Evolutionary conservation across 1,140 invertebrate genomes (phyloP), one percentile per base, ranked within the genome.

Genomic region (Orussus abietinus): DNA sequence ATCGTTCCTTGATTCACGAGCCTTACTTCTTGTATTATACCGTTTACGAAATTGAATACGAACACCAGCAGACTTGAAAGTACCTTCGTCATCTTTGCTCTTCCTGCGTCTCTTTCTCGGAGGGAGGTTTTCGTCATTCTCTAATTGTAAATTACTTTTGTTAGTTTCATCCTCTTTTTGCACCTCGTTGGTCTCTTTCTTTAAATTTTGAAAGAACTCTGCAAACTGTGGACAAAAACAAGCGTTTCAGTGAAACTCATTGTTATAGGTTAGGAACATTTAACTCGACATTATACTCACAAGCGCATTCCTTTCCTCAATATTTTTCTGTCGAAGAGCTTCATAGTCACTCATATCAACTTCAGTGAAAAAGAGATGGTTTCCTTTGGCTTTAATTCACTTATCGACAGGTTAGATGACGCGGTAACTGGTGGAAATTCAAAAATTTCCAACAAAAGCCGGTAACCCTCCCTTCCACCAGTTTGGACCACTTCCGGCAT

Each of bases 1-100:
- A 13, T 37, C 9, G 1, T 9, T 29, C 6, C 9, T 36, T 5
- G 4, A 3, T 17, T 10, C 20, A 7, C 11, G 50, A 4, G 37
- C 20, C 19, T 39, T 49, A 28, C 55, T 64, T 38, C 61, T 49
- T 1, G 57, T 64, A 14, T 62, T 59, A 25, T 64, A 62, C 14
- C 19, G 52, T 18, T 33, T 59, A 14, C 25, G 35, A 32, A 53
- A 22, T 11, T 34, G 15, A 3, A 36, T 1, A 10, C 14, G n/a
- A 13, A 31, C 6, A 7, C 10, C 18, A 11, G 21, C 12, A n/a
- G 26, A 54, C 19, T 5, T 40, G 10, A 30, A 12, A 15, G 4
- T 7, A 7, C 13, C 18, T 3, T 35, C 5, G 33, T 10, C 11
- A 14, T 7, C 3, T 5, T 32, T 10, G 38, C 5, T 5, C 5